A percentile compares a stretch with the other conserved stretches of the same genome.
Evolutionary conservation across 2,113 vertebrate species (phyloP).

Genomic region (Tautogolabrus adspersus): DNA sequence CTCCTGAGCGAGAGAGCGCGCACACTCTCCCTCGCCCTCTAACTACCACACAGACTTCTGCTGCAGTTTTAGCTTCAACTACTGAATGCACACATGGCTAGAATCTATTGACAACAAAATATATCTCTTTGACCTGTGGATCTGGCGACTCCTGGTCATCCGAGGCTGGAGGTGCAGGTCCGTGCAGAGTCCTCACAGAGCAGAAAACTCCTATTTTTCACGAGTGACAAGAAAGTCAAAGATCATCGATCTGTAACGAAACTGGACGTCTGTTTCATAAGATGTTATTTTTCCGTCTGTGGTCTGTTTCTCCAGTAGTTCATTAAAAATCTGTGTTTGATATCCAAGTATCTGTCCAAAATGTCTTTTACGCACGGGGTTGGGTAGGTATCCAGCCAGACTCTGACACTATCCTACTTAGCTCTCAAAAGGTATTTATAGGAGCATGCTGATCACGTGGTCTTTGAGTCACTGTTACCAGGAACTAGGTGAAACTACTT

Average conservation of each 20-base stretch:
- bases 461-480: conserved; percentile 78
- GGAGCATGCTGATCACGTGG: conserved; percentile 82
- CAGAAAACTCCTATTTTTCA: conserved; percentile 56
- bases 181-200: conserved; percentile 37
- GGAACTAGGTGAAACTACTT: conserved; percentile 65
- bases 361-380: conserved; percentile 69
- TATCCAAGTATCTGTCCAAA: conserved; percentile 49
- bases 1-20: conserved; percentile 50
- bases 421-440: conserved; percentile 85
- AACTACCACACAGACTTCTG: conserved; percentile 48
- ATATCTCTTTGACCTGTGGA: conserved; percentile 59
- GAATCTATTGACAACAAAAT: conserved; percentile 40
- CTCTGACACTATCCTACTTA: conserved; percentile 76
- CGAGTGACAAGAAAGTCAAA: conserved; percentile 24
- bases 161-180: conserved; percentile 34
- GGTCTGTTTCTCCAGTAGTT: conserved; percentile 3
- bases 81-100: conserved; percentile 66
- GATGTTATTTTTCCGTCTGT: conserved; percentile 8
- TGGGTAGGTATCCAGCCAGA: conserved; percentile 73
- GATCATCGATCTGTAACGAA: conserved; percentile 21
- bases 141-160: conserved; percentile 47
- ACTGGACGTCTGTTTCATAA: conserved; percentile 2
- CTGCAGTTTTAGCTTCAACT: conserved; percentile 58
- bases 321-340: conserved; percentile 34
- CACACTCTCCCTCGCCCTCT: conserved; percentile 42